Conservation (phyloP, 2,888 invertebrate species). For the Volucella zonaria region DNA sequence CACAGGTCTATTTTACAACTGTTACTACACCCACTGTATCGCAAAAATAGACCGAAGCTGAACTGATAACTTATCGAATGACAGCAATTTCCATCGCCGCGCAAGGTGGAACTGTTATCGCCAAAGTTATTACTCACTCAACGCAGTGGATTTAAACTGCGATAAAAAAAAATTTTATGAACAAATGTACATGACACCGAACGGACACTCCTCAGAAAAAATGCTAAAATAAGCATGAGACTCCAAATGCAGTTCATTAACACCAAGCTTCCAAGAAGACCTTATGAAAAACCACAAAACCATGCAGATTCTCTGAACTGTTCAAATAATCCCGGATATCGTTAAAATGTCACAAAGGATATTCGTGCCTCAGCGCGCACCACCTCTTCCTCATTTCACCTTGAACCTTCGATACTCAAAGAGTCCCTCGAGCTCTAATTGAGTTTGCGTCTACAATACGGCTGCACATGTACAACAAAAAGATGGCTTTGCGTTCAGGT, state of each 20-base stretch:
- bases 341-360: constrained; percentile 35
- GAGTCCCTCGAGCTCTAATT: not conserved
- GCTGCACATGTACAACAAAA: not conserved
- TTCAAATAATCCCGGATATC: constrained; percentile 6
- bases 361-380: not conserved
- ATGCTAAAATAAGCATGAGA: not conserved
- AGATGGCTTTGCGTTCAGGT: constrained; percentile 26
- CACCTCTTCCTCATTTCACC: constrained; percentile 3
- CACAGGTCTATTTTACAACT: too few species aligned
- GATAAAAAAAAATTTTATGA: not conserved
- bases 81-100: not conserved
- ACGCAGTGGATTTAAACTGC: not conserved
- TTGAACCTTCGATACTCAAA: constrained; percentile 31
- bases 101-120: constrained; percentile 2
- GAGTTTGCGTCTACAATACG: constrained; percentile 6
- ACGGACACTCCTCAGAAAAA: not conserved
- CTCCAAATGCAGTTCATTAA: constrained; percentile 9
- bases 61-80: not conserved
- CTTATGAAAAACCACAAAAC: constrained; percentile 1
- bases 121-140: constrained; percentile 17
- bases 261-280: constrained; percentile 22
- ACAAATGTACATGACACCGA: not conserved
- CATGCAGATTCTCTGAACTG: not conserved
- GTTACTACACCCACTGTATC: too few species aligned
- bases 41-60: too few species aligned